Conservation (phyloP, 2,113 vertebrate genomes). For the Gulo gulo region DNA sequence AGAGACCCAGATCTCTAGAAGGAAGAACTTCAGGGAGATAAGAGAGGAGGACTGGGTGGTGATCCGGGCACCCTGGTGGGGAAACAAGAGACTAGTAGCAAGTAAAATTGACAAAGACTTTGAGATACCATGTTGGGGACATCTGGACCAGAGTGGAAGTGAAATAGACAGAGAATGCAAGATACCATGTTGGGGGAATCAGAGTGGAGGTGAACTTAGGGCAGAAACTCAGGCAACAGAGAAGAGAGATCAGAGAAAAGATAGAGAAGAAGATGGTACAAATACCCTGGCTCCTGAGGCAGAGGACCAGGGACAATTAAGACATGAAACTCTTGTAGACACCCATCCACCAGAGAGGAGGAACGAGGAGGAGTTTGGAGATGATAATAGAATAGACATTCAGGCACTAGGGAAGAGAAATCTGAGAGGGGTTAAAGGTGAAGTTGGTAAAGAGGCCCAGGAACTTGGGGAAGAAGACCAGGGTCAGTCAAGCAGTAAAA, state of each 20-base stretch:
- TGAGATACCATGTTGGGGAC: neutral
- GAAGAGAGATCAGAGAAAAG: neutral
- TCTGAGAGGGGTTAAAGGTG: neutral
- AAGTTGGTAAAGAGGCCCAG: neutral
- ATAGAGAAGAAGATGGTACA: neutral
- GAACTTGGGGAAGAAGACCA: neutral
- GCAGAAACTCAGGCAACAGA: neutral
- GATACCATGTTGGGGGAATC: neutral
- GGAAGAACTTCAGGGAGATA: slow-evolving; percentile 43
- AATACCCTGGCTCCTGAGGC: neutral
- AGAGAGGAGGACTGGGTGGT: slow-evolving; percentile 67
- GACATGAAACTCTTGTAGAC: neutral
- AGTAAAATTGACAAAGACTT: neutral
- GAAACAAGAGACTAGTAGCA: neutral
- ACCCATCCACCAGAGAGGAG: neutral
- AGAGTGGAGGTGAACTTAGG: neutral
- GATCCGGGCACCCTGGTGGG: slow-evolving; percentile 39
- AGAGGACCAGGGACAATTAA: neutral
- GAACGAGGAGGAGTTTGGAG: neutral
- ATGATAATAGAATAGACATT: neutral
- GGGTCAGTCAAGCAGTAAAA: neutral
- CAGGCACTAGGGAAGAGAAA: neutral
- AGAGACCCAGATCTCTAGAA: neutral
- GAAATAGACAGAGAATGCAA: neutral
- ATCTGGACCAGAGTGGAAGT: neutral